A percentile compares a stretch with the other conserved stretches of the same genome.
Conservation (phyloP, 2,113 vertebrate genomes). For the Pimephales promelas region DNA sequence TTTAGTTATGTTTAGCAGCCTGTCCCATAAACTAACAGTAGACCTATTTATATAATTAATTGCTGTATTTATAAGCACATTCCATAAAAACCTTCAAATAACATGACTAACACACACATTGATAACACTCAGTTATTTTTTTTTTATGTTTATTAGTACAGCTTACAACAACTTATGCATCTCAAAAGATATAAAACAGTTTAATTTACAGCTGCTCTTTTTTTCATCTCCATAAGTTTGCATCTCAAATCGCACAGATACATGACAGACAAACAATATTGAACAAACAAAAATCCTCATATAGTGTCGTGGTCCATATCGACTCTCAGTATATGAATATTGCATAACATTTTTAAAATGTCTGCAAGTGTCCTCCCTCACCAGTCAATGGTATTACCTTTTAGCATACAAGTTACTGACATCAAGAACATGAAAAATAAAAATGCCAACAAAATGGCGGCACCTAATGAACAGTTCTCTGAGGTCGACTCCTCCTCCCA, state of each 20-base stretch:
- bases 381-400: neutral
- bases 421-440: slow-evolving; percentile 39
- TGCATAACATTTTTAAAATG: neutral
- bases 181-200: slow-evolving; percentile 54
- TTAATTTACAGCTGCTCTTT: slow-evolving; percentile 51
- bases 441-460: slow-evolving; percentile 34
- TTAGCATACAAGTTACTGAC: slow-evolving; percentile 36
- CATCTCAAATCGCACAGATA: slow-evolving; percentile 32
- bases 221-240: slow-evolving; percentile 16
- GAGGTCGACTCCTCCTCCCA: neutral
- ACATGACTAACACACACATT: neutral
- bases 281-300: slow-evolving; percentile 29
- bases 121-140: neutral
- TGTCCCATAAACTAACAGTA: neutral
- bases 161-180: slow-evolving; percentile 51
- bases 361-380: slow-evolving; percentile 6
- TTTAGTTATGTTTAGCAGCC: neutral
- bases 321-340: neutral
- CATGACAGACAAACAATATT: slow-evolving; percentile 48
- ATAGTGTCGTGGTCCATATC: slow-evolving; percentile 33
- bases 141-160: slow-evolving; percentile 53
- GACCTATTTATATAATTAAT: neutral
- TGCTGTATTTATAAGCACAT: neutral
- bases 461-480: slow-evolving; percentile 26
- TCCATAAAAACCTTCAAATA: too few relatives aligned